phyloP scores from a whole-genome alignment of 2,113 vertebrate species.

The Ornithorhynchus anatinus region DNA sequence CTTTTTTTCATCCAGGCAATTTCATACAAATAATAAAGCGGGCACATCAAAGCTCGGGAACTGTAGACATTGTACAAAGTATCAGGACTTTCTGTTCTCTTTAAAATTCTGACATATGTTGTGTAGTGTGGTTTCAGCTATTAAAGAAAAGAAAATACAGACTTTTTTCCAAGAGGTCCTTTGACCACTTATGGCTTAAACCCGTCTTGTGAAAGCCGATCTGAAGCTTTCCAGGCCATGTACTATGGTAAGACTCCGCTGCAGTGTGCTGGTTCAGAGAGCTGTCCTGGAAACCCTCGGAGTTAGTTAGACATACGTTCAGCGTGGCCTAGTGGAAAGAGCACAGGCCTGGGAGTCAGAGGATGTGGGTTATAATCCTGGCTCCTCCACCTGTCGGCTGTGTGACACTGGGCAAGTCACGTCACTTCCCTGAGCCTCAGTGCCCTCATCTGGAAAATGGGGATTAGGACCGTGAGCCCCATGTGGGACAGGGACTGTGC shows the following conservation, averaged over 20 bases:
- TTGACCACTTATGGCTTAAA: conserved; percentile 47
- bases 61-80: conserved; percentile 65
- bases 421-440: background rate
- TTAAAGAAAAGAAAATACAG: conserved; percentile 70
- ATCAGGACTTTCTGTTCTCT: conserved; percentile 69
- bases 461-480: conserved; percentile 7
- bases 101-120: conserved; percentile 71
- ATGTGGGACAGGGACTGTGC: too few relatives aligned
- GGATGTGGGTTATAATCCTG: too few relatives aligned
- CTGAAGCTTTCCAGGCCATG: conserved; percentile 60
- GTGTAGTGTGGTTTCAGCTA: conserved; percentile 56
- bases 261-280: conserved; percentile 16
- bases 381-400: background rate
- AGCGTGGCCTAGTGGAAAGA: background rate
- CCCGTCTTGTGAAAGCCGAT: conserved; percentile 51
- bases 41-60: conserved; percentile 73
- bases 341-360: too few relatives aligned
- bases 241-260: conserved; percentile 23
- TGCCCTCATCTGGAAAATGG: background rate
- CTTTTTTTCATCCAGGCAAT: conserved; percentile 55
- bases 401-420: background rate
- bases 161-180: conserved; percentile 52
- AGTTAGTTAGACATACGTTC: background rate
- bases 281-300: background rate
- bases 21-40: conserved; percentile 66